These are phyloP conservation scores for Palloptera scutellata DNA, from an alignment of 2,888 invertebrate species.

Conservation along the genomic window DNA sequence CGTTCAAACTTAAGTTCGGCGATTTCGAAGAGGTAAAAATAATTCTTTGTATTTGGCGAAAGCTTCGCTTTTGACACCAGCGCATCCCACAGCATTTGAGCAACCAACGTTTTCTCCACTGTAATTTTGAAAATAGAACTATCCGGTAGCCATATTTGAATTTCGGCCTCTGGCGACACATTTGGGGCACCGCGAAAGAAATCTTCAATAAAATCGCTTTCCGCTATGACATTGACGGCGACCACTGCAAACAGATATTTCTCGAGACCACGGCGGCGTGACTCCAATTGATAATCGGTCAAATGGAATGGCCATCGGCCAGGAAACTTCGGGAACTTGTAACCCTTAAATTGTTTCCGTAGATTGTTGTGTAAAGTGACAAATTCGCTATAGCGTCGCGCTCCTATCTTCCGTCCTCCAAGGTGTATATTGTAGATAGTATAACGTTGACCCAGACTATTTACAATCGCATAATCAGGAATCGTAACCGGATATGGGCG, in stretches of 20 bases:
- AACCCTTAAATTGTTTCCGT: constrained; percentile 93
- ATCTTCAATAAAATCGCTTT: no score
- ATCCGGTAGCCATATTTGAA: constrained; percentile 87
- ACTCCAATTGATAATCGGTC: constrained; percentile 96
- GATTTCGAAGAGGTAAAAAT: constrained; percentile 96
- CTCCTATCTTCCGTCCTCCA: constrained; percentile 97
- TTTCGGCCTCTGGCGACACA: constrained; percentile 77
- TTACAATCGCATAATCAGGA: constrained; percentile 93
- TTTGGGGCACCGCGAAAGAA: constrained; percentile 95
- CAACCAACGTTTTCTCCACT: constrained; percentile 86
- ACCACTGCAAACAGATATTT: no score
- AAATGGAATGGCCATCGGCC: constrained; percentile 98
- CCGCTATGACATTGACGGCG: no score
- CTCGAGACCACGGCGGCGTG: constrained; percentile 93
- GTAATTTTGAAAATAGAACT: constrained; percentile 88
- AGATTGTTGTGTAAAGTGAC: constrained; percentile 85
- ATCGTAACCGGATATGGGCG: constrained; percentile 83
- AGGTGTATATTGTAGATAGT: constrained; percentile 98
- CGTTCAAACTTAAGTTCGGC: constrained; percentile 97
- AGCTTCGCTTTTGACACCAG: constrained; percentile 86
- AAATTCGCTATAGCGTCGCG: constrained; percentile 95
- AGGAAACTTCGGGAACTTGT: constrained; percentile 96
- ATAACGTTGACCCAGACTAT: constrained; percentile 87
- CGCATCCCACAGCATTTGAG: constrained; percentile 89
- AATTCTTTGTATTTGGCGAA: constrained; percentile 81